phyloP scores from a whole-genome alignment of 2,113 vertebrate genomes.

The Thymallus thymallus region DNA sequence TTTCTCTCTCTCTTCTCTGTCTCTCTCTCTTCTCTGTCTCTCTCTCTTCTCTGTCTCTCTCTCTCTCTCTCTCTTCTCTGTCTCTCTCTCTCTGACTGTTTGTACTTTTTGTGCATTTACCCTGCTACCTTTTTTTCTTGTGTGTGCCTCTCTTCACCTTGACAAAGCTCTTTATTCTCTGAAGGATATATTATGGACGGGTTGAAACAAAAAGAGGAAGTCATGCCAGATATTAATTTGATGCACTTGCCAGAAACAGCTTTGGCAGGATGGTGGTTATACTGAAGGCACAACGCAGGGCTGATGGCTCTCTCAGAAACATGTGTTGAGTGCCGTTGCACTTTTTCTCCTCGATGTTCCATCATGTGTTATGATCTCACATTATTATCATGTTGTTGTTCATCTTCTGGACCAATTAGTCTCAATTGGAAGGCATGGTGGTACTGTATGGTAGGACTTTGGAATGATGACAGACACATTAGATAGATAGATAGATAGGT shows the following conservation, averaged over 20 bases:
- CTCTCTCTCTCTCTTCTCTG: not conserved
- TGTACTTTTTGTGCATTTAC: conserved; percentile 20
- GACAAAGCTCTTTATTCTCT: conserved; percentile 31
- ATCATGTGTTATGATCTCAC: conserved; percentile 17
- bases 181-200: conserved; percentile 32
- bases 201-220: conserved; percentile 50
- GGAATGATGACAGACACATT: not conserved
- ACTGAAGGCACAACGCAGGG: conserved; percentile 38
- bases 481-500: no score
- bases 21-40: no score
- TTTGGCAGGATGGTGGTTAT: conserved; percentile 51
- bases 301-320: conserved; percentile 32
- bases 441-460: not conserved
- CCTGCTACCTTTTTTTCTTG: conserved; percentile 27
- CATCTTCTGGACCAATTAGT: not conserved
- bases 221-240: conserved; percentile 60
- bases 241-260: conserved; percentile 58
- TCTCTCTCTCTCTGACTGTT: no score
- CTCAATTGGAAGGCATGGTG: not conserved
- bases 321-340: conserved; percentile 9
- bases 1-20: no score
- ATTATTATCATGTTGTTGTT: conserved; percentile 6
- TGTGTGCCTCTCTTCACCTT: conserved; percentile 5
- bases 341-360: conserved; percentile 31
- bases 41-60: no score